Evolutionary conservation across 2,888 invertebrate genomes (phyloP).

Genomic region (Heliconius aoede): DNA sequence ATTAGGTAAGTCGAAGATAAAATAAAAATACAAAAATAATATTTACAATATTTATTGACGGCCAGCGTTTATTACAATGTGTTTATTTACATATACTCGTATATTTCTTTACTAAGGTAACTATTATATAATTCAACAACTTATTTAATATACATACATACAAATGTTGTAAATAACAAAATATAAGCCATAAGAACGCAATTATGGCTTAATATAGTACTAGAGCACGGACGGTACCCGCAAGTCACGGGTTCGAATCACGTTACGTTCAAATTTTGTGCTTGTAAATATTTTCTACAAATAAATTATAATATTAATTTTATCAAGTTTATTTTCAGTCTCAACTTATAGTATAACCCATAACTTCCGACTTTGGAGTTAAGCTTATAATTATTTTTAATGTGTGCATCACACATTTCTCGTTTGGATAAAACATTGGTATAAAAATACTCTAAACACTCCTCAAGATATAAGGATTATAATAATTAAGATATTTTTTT

Average conservation of each 20-base stretch:
- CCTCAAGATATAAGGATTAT: too few relatives aligned
- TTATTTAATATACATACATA: not conserved
- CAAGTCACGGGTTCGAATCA: not conserved
- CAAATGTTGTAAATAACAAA: too few relatives aligned
- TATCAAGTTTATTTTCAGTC: not conserved
- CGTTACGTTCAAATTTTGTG: not conserved
- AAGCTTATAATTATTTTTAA: too few relatives aligned
- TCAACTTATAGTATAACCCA: too few relatives aligned
- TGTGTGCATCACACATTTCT: too few relatives aligned
- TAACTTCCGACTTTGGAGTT: too few relatives aligned
- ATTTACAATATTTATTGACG: slow-evolving; percentile 48
- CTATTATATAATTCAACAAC: not conserved
- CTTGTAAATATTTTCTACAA: not conserved
- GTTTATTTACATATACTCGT: too few relatives aligned
- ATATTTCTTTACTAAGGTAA: not conserved
- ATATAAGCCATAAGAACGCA: not conserved
- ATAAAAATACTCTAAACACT: too few relatives aligned
- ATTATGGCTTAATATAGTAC: not conserved
- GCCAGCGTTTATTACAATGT: slow-evolving; percentile 53
- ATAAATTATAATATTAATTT: not conserved
- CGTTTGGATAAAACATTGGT: too few relatives aligned
- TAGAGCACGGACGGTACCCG: not conserved
- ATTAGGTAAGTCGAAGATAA: not conserved
- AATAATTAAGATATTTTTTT: too few relatives aligned
- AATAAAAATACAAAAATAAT: slow-evolving; percentile 25